Conservation (phyloP, 2,797 vertebrate species). For the Loris lydekkerianus region DNA sequence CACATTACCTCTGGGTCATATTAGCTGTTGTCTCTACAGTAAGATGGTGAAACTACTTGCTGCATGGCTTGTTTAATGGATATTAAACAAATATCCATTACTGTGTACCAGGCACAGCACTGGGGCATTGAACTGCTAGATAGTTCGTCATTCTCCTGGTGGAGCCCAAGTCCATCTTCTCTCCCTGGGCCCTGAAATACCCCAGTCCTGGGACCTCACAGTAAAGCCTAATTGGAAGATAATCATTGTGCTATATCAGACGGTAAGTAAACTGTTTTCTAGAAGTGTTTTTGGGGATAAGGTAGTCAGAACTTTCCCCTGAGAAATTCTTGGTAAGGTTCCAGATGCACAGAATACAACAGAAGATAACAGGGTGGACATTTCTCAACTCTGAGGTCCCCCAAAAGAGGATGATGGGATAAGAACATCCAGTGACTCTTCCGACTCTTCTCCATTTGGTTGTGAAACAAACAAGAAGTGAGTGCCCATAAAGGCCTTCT, state of each 20-base stretch:
- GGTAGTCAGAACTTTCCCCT: background rate
- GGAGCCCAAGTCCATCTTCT: background rate
- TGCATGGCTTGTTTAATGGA: background rate
- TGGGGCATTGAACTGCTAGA: background rate
- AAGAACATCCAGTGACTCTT: background rate
- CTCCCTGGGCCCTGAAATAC: background rate
- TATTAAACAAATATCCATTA: background rate
- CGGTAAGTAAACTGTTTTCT: background rate
- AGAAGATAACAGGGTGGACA: background rate
- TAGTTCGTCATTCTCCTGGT: background rate
- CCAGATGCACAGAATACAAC: background rate
- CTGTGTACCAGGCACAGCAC: background rate
- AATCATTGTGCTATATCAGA: background rate
- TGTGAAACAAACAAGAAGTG: background rate
- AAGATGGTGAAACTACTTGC: background rate
- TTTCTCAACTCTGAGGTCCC: background rate
- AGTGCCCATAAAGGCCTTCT: background rate
- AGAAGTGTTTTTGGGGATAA: background rate
- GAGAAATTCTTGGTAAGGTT: background rate
- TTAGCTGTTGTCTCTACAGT: background rate
- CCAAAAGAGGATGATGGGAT: background rate
- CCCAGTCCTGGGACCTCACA: background rate
- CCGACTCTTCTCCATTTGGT: background rate
- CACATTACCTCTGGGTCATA: background rate
- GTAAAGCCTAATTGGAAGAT: background rate